Base-by-base conservation (phyloP, 2,888 invertebrate genomes). In the Drosophila lutescens region DNA sequence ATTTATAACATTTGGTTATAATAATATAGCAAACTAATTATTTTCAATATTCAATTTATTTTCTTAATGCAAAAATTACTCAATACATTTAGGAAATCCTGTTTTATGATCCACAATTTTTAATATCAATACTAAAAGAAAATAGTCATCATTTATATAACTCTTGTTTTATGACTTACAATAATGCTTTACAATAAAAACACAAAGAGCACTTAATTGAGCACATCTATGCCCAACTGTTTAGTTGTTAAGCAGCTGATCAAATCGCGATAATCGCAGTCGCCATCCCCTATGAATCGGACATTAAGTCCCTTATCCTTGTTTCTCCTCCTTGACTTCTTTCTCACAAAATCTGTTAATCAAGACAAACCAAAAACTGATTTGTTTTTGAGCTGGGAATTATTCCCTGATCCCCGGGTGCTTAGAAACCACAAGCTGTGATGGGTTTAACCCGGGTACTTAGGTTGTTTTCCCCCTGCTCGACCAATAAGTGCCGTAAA, bases 371-470 rank as follows among this genome's bases (percentile, higher is more conserved):
- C 17, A 15, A 46, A 46, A 46, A 46, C 46, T 61, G 46, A 61
- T 61, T 61, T 60, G 44, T 36, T 46, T 61, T 46, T 17, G 15
- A 46, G 20, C n/a, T 15, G 54, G 20, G 47, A 47, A 47, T 17
- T 44, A 44, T 36, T 15, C 15, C 17, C n/a, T 10, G 23, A 53
- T 53, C 32, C 53, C 12, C 2, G 15, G 46, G 1, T 9, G 47
- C 41, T 63, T 26, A 49, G 17, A 3, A 54, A 40, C 67, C 65
- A 38, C 68, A 66, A 54, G 67, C 67, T 54, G 46, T 46, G 32
- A 65, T 32, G 53, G 43, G 44, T 38, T 53, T 53, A 32, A 26
- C 47, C 43, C 65, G 15, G 36, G 46, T 47, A 61, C 46, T 46
- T 46, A 30, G 61, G 46, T n/a, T 47, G 46, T 38, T 60, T 15